Base-by-base conservation (phyloP, 2,888 invertebrate genomes). In the Dastarcus helophoroides region DNA sequence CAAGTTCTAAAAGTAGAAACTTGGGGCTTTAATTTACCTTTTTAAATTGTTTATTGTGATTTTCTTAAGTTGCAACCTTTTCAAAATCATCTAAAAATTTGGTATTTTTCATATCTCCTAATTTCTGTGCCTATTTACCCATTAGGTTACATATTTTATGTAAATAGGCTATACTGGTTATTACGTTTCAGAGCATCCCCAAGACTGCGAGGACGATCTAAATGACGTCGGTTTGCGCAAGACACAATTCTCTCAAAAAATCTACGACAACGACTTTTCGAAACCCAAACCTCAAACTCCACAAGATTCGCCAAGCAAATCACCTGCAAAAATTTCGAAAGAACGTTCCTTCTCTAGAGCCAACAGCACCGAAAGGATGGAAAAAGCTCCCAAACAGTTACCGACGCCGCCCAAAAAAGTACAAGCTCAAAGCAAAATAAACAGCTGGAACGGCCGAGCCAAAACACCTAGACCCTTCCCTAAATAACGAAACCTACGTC, bases 371-470 rank as follows among this genome's bases (percentile, higher is more conserved):
- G 62, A 45, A 55, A 61, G 13, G 55, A 62, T 9, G 35, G 59
- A 34, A 44, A 38, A 31, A 27, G 44, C 51, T 14, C 50, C 56
- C 16, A 57, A 51, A 38, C 62, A 38, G 43, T 60, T n/a, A 60
- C 62, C 2, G 55, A 62, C 16, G 53, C 69, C 22, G 3, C 51
- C 33, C 54, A 66, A 44, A 57, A 33, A 32, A 29, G 17, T 26
- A 60, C 1, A 62, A 63, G 39, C 42, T 65, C n/a, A 65, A 65
- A 2, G 64, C 64, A 1, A 56, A 64, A 71, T 75, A 32, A 79
- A 78, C 43, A 84, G 83, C 0, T 84, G 83, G 83, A 76, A 74
- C 38, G 82, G 82, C 1, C 67, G 82, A 19, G 63, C 53, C 38
- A 48, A 56, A 38, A 44, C 63, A 51, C 33, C 63, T 44, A 44